phyloP scores from a whole-genome alignment of 2,888 invertebrate species.

The Exephanes ischioxanthus region DNA sequence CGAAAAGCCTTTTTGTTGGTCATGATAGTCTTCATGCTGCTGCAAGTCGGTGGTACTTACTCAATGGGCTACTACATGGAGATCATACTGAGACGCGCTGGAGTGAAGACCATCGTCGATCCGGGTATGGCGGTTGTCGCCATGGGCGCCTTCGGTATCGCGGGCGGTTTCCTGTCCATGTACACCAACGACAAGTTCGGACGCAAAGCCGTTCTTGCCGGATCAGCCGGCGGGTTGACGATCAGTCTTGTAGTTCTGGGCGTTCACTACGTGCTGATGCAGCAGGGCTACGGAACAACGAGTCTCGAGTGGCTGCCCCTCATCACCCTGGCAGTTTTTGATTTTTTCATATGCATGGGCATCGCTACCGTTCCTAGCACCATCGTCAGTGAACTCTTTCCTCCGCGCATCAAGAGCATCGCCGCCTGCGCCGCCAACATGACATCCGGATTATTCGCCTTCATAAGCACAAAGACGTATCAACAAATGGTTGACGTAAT shows the following conservation, averaged over 20 bases:
- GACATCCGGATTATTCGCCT: conserved; percentile 75
- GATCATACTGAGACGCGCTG: conserved; percentile 73
- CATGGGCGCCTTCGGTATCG: conserved; percentile 53
- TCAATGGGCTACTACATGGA: conserved; percentile 75
- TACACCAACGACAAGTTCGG: conserved; percentile 79
- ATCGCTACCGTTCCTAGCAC: conserved; percentile 75
- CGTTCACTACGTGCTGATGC: conserved; percentile 69
- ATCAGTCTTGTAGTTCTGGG: conserved; percentile 56
- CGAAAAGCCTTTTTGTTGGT: conserved; percentile 75
- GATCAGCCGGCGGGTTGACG: conserved; percentile 52
- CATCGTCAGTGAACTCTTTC: conserved; percentile 78
- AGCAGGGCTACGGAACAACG: conserved; percentile 70
- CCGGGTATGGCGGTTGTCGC: conserved; percentile 68
- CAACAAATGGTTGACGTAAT: conserved; percentile 74
- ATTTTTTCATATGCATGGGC: conserved; percentile 72
- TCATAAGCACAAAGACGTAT: conserved; percentile 75
- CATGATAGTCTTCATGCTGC: conserved; percentile 74
- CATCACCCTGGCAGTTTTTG: conserved; percentile 67
- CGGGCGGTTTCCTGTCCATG: conserved; percentile 63
- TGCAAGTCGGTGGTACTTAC: conserved; percentile 79
- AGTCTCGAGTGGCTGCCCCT: conserved; percentile 75
- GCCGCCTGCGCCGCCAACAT: conserved; percentile 75
- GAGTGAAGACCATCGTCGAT: conserved; percentile 66
- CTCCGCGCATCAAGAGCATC: conserved; percentile 76
- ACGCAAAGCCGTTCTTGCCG: conserved; percentile 75